phyloP scores from a whole-genome alignment of 2,113 vertebrate species.

The Smithornis capensis region DNA sequence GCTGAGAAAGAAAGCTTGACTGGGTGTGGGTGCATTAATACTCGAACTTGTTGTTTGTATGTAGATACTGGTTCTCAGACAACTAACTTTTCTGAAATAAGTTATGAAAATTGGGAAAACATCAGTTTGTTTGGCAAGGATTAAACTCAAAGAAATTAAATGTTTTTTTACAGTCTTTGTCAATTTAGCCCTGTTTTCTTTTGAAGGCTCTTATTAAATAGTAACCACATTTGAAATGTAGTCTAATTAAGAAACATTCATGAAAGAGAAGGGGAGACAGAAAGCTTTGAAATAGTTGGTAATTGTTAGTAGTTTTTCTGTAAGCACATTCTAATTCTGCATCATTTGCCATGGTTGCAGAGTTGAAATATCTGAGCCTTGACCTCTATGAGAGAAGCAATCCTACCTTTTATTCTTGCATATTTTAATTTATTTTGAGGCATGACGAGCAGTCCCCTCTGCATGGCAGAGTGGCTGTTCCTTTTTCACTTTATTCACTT shows the following conservation, averaged over 20 bases:
- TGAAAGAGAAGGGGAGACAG: background rate
- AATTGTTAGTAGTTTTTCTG: background rate
- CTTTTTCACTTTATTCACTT: background rate
- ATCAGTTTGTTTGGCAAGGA: background rate
- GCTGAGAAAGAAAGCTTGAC: background rate
- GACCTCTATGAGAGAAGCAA: background rate
- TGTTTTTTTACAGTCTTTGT: background rate
- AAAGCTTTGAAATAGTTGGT: background rate
- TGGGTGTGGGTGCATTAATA: background rate
- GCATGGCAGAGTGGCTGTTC: background rate
- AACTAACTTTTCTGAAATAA: background rate
- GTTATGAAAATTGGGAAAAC: background rate
- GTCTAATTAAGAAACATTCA: background rate
- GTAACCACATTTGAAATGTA: background rate
- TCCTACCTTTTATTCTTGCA: background rate
- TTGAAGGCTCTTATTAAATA: background rate
- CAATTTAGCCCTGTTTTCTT: background rate
- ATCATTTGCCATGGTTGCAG: background rate
- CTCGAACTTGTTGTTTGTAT: background rate
- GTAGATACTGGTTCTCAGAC: background rate
- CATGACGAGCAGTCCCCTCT: background rate
- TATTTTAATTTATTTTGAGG: background rate
- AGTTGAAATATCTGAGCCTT: background rate
- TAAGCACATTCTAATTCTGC: background rate
- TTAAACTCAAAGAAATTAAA: background rate